Percentiles rank a stretch among this genome's conserved stretches.
Conservation (phyloP, 37 sponge, comb jelly and placozoan species). For the Ianthella basta region DNA sequence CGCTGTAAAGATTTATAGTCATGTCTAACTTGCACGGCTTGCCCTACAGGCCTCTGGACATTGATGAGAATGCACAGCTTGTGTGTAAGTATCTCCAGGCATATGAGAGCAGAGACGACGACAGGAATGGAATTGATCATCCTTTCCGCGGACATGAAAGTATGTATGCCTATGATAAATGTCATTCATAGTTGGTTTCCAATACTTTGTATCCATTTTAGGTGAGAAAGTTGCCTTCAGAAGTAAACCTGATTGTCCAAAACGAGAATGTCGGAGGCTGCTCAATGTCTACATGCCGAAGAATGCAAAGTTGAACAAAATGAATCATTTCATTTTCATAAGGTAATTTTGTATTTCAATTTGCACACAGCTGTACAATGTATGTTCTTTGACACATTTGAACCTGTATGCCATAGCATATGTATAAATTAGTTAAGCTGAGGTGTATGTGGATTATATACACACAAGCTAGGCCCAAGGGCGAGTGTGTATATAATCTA, state of each 20-base stretch:
- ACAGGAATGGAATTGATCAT: constrained; percentile 48
- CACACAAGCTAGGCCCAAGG: no score
- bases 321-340: constrained; percentile 76
- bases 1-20: no score
- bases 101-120: constrained; percentile 19
- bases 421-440: no score
- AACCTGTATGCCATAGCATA: no score
- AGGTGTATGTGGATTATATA: no score
- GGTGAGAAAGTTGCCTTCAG: constrained; percentile 59
- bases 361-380: no score
- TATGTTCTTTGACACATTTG: no score
- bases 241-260: constrained; percentile 32
- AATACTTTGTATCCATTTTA: not conserved
- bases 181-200: no score
- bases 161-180: no score
- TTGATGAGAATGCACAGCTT: constrained; percentile 74
- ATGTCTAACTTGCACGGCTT: no score
- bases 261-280: constrained; percentile 60
- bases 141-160: constrained; percentile 52
- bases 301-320: constrained; percentile 52
- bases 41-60: constrained; percentile 39
- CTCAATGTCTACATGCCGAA: constrained; percentile 57
- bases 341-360: constrained; percentile 66
- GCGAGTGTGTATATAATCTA: no score
- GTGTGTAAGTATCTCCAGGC: constrained; percentile 88